Conservation (phyloP, 2,113 vertebrate genomes). For the Otocyon megalotis region DNA sequence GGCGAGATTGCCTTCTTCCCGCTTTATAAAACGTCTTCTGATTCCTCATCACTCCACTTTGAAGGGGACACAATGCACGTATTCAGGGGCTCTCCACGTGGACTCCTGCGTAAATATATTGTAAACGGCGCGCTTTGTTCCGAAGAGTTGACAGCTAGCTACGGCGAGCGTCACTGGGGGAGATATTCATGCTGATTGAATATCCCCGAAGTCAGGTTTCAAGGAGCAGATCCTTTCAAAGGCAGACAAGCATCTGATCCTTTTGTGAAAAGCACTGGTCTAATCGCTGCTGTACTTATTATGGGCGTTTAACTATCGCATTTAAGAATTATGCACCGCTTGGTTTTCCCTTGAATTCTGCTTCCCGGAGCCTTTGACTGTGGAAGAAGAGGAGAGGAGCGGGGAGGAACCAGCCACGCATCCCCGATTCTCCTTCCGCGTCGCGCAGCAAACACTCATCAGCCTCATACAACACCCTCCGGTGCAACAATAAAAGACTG, state of each 20-base stretch:
- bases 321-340: fast-evolving
- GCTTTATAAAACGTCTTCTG: slow-evolving; percentile 35
- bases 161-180: fast-evolving
- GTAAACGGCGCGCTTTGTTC: neutral
- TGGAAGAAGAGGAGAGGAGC: fast-evolving
- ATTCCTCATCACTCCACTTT: slow-evolving; percentile 55
- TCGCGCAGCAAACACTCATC: neutral
- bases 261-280: neutral
- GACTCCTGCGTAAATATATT: neutral
- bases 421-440: neutral
- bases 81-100: neutral
- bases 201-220: neutral
- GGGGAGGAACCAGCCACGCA: neutral
- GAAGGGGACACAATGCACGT: neutral
- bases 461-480: neutral
- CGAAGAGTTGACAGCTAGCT: neutral
- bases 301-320: neutral
- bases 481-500: neutral
- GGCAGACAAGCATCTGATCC: neutral
- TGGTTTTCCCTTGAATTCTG: neutral
- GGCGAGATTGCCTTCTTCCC: slow-evolving; percentile 48
- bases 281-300: fast-evolving
- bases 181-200: neutral
- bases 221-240: neutral
- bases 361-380: neutral